Evolutionary conservation across 2,797 vertebrate species (phyloP).

Genomic region (Melanotaenia parkinsoni): DNA sequence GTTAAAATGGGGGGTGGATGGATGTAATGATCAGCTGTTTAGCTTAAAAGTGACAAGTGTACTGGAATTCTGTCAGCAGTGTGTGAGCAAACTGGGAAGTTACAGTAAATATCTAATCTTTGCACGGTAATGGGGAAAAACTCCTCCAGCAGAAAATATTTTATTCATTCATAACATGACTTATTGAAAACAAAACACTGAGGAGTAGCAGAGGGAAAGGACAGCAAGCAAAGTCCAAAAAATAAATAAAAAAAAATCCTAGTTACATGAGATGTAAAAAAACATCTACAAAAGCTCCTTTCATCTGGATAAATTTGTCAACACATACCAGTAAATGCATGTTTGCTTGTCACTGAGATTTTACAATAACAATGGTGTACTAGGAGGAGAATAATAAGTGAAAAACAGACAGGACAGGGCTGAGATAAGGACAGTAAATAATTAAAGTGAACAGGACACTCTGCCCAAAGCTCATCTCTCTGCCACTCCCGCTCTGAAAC

Average conservation of each 20-base stretch:
- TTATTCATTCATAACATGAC: constrained; percentile 7
- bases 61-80: constrained; percentile 52
- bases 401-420: constrained; percentile 31
- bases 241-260: background rate
- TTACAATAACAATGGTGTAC: constrained; percentile 10
- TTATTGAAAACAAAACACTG: constrained; percentile 15
- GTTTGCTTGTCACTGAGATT: constrained; percentile 20
- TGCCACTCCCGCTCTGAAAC: constrained; percentile 55
- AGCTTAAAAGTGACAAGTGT: constrained; percentile 16
- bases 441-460: constrained; percentile 77
- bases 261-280: too few relatives aligned
- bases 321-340: background rate
- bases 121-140: constrained; percentile 45
- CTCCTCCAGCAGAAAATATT: constrained; percentile 6
- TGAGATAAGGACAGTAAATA: constrained; percentile 64
- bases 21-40: constrained; percentile 5
- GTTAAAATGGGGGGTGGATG: background rate
- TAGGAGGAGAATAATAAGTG: constrained; percentile 5
- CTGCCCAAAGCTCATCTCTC: constrained; percentile 48
- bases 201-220: background rate
- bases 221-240: background rate
- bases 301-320: background rate
- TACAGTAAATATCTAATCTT: constrained; percentile 34
- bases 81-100: constrained; percentile 48
- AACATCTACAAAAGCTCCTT: background rate